Conservation (phyloP, 2,113 vertebrate species). For the Dipodomys ordii region DNA sequence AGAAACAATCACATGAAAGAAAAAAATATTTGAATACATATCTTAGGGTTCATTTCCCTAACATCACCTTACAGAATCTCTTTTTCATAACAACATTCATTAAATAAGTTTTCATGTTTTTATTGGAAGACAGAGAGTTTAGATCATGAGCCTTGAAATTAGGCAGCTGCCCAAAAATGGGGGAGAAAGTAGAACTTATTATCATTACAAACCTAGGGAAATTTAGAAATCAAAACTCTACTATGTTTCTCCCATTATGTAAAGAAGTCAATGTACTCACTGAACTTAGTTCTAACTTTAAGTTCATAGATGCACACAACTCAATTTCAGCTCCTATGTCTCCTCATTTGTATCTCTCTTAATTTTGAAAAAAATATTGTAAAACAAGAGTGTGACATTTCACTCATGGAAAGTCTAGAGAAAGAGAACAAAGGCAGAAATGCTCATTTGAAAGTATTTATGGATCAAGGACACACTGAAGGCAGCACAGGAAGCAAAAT, state of each 20-base stretch:
- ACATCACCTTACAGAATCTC: no score
- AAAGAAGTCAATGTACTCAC: neutral
- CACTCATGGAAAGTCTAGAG: neutral
- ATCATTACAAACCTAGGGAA: neutral
- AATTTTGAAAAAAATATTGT: neutral
- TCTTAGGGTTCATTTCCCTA: no score
- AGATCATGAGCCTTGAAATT: neutral
- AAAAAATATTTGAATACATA: no score
- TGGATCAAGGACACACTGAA: neutral
- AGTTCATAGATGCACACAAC: neutral
- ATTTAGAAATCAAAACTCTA: neutral
- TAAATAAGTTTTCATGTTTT: neutral
- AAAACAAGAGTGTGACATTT: constrained; percentile 20
- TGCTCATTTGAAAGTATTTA: neutral
- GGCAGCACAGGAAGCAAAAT: neutral
- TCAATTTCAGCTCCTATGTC: neutral
- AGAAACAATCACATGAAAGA: no score
- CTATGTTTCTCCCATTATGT: neutral
- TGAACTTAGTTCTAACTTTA: neutral
- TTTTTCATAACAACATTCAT: neutral
- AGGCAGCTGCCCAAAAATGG: neutral
- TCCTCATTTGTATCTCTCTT: neutral
- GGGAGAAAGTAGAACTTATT: neutral
- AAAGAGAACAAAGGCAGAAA: constrained; percentile 32
- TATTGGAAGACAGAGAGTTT: neutral